Base-by-base conservation (phyloP, 2,797 vertebrate species). In the Macroramphosus scolopax region DNA sequence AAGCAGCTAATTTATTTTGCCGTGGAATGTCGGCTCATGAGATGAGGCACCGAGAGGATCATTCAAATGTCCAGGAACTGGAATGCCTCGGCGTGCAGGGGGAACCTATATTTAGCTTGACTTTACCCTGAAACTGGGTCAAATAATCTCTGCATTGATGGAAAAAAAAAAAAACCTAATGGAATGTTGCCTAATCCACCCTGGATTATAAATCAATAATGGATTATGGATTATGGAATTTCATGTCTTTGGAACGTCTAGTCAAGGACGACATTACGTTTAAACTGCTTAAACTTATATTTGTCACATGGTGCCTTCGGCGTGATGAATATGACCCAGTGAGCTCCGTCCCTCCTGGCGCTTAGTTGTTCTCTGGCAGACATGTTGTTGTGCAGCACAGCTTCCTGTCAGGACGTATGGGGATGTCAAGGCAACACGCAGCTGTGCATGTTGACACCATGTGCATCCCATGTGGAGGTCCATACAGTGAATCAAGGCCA, bases 151-250 rank as follows among this genome's bases (percentile, higher is more conserved):
- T 57, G 43, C 62, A 63, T 68, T 69, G 59, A 63, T 34, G 34
- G 25, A 17, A 30, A 15, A 14, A 12, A 15, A 45, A 18, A 22
- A 16, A 39, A 43, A 18, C 9, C 35, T 50, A 62, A 63, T 76
- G 66, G 56, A 75, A 73, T 66, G 48, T 29, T 7, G 35, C 17
- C 36, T 83, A 83, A 84, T 84, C 79, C 40, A 3, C 13, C 24
- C 33, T 26, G 78, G 80, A 87, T 86, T 86, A 85, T 53, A 57
- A 76, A 77, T 83, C 67, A 72, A 72, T 80, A 51, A 51, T 63
- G 69, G 74, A 80, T 85, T 83, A 79, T 75, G 60, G 68, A 81
- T 81, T 77, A 81, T 66, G 55, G 56, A 80, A 74, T 80, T 74
- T 76, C 63, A 39, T 72, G 49, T 76, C 80, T 68, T 32, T 31